Conservation (phyloP, 2,888 invertebrate genomes). For the Drosophila antonietae region DNA sequence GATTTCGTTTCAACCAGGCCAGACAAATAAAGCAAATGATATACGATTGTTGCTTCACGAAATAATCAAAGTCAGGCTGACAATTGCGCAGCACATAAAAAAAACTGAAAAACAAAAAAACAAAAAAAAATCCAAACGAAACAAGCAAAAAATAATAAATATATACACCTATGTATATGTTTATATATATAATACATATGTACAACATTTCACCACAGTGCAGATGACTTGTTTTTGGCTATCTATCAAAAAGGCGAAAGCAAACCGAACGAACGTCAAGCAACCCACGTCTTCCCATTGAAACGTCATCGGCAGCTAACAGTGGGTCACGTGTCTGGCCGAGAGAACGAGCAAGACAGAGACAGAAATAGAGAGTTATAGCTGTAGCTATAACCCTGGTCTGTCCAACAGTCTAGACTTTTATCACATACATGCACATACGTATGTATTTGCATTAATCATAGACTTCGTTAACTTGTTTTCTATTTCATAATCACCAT, state of each 20-base stretch:
- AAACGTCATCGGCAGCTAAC: constrained; percentile 60
- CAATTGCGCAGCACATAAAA: constrained; percentile 66
- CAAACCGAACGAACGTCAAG: constrained; percentile 3
- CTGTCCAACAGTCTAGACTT: constrained; percentile 39
- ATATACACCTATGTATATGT: constrained; percentile 7
- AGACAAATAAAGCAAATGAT: constrained; percentile 47
- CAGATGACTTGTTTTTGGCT: constrained; percentile 60
- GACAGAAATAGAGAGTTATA: not conserved
- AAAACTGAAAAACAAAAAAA: constrained; percentile 17
- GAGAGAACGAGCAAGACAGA: not conserved
- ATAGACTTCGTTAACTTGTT: constrained; percentile 15
- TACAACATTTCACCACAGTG: constrained; percentile 64
- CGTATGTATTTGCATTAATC: constrained; percentile 45
- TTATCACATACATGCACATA: constrained; percentile 4
- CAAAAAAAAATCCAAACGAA: not conserved
- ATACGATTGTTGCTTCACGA: constrained; percentile 50
- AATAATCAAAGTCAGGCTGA: constrained; percentile 47
- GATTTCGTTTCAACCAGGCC: constrained; percentile 18
- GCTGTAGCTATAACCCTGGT: constrained; percentile 16
- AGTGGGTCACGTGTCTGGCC: constrained; percentile 44
- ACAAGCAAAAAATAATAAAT: constrained; percentile 9
- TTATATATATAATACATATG: constrained; percentile 1
- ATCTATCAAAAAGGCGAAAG: constrained; percentile 45
- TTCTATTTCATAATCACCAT: constrained; percentile 45
- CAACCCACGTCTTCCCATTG: constrained; percentile 33